These are phyloP conservation scores for Cryptophagus acutangulus DNA, from an alignment of 2,888 invertebrate genomes.

Conservation along the genomic window DNA sequence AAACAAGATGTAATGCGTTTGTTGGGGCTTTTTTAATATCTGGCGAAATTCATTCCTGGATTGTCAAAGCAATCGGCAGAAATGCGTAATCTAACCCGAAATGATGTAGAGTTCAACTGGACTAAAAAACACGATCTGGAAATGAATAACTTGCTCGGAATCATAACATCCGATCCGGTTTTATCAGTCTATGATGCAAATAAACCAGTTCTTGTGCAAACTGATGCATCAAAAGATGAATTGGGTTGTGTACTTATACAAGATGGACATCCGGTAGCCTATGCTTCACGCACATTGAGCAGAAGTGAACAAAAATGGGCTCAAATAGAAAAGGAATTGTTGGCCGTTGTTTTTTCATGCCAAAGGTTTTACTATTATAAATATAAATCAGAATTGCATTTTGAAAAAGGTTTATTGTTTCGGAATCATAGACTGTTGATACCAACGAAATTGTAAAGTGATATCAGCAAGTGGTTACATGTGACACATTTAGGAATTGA, in stretches of 20 bases:
- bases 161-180: slow-evolving; percentile 1
- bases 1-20: too few relatives aligned
- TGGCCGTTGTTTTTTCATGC: slow-evolving; percentile 11
- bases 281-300: slow-evolving; percentile 9
- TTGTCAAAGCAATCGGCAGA: slow-evolving; percentile 2
- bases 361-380: slow-evolving; percentile 14
- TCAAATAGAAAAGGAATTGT: slow-evolving; percentile 16
- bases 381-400: background rate
- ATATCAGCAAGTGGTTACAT: background rate
- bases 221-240: slow-evolving; percentile 13
- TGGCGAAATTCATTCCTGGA: background rate
- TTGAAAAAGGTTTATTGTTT: background rate
- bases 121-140: background rate
- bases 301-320: slow-evolving; percentile 9
- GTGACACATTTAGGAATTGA: background rate
- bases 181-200: slow-evolving; percentile 8
- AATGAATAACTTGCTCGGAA: background rate
- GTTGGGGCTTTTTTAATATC: background rate
- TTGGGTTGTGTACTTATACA: slow-evolving; percentile 10
- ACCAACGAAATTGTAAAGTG: background rate
- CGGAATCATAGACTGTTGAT: background rate
- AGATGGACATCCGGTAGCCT: slow-evolving; percentile 8
- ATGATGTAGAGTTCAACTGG: background rate
- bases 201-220: slow-evolving; percentile 6
- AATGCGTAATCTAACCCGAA: background rate